These are phyloP conservation scores for Microtus oregoni DNA, from an alignment of 2,113 vertebrate genomes.

Conservation along the genomic window DNA sequence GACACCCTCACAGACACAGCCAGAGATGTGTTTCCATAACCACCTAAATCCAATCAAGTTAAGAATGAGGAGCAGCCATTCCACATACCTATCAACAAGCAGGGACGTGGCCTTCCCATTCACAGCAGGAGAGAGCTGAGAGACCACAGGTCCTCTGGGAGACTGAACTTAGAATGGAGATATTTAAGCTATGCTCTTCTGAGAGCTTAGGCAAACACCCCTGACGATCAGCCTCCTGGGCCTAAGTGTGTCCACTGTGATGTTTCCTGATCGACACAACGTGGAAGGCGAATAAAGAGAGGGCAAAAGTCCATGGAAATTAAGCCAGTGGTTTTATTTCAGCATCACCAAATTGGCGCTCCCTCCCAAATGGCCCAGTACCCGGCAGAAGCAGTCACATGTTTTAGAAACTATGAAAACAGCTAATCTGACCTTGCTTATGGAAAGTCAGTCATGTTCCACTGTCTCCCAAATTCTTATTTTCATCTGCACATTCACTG, in stretches of 20 bases:
- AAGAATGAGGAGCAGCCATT: not conserved
- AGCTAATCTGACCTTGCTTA: not conserved
- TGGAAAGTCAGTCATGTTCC: not conserved
- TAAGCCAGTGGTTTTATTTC: not conserved
- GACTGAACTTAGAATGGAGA: not conserved
- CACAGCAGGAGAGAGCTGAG: not conserved
- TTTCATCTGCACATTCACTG: not conserved
- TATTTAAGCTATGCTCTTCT: not conserved
- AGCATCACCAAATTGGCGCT: not conserved
- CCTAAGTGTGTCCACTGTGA: not conserved
- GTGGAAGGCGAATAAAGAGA: rapidly evolving
- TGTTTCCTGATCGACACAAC: not conserved
- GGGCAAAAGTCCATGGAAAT: not conserved
- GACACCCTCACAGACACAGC: not conserved
- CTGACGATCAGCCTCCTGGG: not conserved
- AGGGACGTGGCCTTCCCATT: not conserved
- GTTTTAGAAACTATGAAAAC: not conserved
- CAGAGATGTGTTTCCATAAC: not conserved
- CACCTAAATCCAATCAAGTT: not conserved
- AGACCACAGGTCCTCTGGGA: not conserved
- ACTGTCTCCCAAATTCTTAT: not conserved
- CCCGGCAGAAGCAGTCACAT: not conserved
- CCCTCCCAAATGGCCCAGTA: not conserved
- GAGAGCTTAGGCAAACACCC: not conserved
- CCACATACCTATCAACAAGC: not conserved